phyloP scores from a whole-genome alignment of 1,140 invertebrate genomes.

The Leptestheria dahalacensis region DNA sequence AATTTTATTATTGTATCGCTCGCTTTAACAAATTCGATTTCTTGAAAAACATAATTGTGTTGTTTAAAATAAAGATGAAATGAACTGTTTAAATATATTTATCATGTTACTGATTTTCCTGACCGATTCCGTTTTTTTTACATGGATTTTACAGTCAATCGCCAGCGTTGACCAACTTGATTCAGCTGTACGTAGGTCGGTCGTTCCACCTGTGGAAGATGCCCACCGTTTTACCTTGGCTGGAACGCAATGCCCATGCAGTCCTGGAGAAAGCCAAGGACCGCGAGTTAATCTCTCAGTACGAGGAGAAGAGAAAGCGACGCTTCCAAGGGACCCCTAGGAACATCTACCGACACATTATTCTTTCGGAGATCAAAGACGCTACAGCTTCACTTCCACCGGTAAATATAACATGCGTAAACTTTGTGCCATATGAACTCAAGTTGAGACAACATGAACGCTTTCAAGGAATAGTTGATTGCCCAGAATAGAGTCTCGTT shows the following conservation, averaged over 20 bases:
- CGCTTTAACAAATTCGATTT: too few relatives aligned
- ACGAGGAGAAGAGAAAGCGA: conserved; percentile 39
- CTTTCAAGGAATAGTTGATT: too few relatives aligned
- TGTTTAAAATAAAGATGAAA: neutral
- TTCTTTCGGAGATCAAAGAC: conserved; percentile 64
- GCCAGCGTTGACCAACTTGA: conserved; percentile 47
- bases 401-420: conserved; percentile 31
- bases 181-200: conserved; percentile 54
- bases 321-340: conserved; percentile 51
- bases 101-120: too few relatives aligned
- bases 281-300: conserved; percentile 40
- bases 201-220: conserved; percentile 65
- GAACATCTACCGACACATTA: conserved; percentile 60
- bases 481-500: too few relatives aligned
- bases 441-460: neutral
- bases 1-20: too few relatives aligned
- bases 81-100: neutral
- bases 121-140: conserved; percentile 1
- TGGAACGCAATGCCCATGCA: conserved; percentile 50
- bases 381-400: conserved; percentile 38
- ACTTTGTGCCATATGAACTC: neutral
- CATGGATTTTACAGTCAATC: conserved; percentile 38
- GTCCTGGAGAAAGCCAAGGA: conserved; percentile 47
- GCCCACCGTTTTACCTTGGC: conserved; percentile 53
- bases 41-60: too few relatives aligned